Evolutionary conservation across 2,113 vertebrate species (phyloP), one percentile per base, ranked within the genome.

Genomic region (Ramphastos sulfuratus): DNA sequence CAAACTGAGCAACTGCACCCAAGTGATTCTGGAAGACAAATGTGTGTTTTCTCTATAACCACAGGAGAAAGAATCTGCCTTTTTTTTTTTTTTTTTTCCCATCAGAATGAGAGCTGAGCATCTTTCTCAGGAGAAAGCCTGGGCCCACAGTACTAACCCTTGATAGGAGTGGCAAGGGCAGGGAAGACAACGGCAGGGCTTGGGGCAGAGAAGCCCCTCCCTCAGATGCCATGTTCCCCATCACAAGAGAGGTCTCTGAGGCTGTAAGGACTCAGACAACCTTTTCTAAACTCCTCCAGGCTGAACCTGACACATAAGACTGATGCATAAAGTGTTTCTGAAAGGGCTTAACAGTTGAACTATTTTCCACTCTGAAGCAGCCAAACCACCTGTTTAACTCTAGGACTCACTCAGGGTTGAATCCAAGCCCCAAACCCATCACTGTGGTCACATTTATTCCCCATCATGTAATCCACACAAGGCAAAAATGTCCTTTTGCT

Each of bases 151-250:
- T 13, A 21, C 8, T 5, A 28, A 12, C 12, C 15, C 44, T 33
- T 11, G 14, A 44, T 42, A 63, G 35, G 50, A 17, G 52, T 46
- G 28, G 30, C 0, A 0, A 81, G 58, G n/a, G 39, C 44, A 52
- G 61, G 31, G 67, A n/a, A 9, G 21, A 44, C 3, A 8, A 9
- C 11, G 65, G 39, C 17, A 52, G 24, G 58, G 60, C n/a, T 64
- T 33, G 19, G 59, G 64, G 33, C 69, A 54, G 15, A 59, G 77
- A 2, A 2, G 55, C n/a, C 6, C 1, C 1, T 33, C 18, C 12
- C 15, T 28, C 3, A 2, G 0, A 1, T 0, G 37, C 48, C 7
- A 1, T 4, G 5, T 14, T 10, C 33, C 52, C 56, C 5, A 2
- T 31, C 39, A 56, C 3, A 0, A 30, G 28, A 82, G 23, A 8